Evolutionary conservation across 2,797 vertebrate species (phyloP), one percentile per base, ranked within the genome.

Genomic region (Micromesistius poutassou): DNA sequence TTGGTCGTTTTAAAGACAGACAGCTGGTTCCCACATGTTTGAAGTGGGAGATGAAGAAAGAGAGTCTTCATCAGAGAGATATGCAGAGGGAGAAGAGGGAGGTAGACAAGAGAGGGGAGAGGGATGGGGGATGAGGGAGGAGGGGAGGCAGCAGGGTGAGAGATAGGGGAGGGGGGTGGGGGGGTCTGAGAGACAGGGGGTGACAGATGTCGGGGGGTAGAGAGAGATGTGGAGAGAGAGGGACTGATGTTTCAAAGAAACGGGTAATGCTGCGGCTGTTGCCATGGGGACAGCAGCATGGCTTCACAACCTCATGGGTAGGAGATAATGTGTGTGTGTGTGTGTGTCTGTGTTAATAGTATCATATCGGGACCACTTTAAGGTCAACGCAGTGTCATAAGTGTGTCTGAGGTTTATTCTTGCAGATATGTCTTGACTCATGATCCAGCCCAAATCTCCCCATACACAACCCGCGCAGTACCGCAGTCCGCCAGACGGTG

Each of bases 271-370:
- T 80, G 25, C 88, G 80, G 25, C 88, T 81, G 91, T 92, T 91
- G 88, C 90, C 86, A 91, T 92, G 90, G 89, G 85, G 83, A 92
- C 88, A 77, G 80, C 74, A 77, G 77, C 75, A 74, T 2, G 8
- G 79, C 79, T 81, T 81, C 72, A 36, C 14, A 71, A 46, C 30
- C 50, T 77, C 36, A 31, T 40, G 16, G 72, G 28, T 16, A 8
- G 13, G 28, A 0, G 42, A 19, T 13, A 16, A 28, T 13, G 77
- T 16, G 55, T 8, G 33, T 30, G 31, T 73, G 78, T 16, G 33
- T 73, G 28, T 78, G 33, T 38, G 4, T 70, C 16, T 40, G 72
- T 72, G 35, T 3, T 77, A 82, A 72, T 50, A 66, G 76, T 31
- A 72, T 82, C 30, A 42, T 40, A 46, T 81, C 71, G 74, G 38